Evolutionary conservation across 2,888 invertebrate genomes (phyloP), one percentile per base, ranked within the genome.

Genomic region (Therioaphis trifolii): DNA sequence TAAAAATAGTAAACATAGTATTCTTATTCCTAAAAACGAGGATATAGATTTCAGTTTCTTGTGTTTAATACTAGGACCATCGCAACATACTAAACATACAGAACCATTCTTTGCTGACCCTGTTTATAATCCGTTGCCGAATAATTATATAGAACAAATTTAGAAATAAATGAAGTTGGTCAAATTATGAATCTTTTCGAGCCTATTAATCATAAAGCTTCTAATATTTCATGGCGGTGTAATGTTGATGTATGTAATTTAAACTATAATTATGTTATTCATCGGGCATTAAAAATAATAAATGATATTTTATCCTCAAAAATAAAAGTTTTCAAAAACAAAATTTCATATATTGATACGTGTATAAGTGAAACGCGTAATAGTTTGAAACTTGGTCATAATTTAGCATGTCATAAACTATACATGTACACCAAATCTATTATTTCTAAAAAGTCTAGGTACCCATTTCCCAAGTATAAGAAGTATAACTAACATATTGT

Each of bases 391-490:
- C 46, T 18, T 11, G 49, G 71, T 49, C 71, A 71, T 71, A 71
- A 71, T 71, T 71, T 71, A 71, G 49, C 71, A 71, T 49, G 71
- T 71, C 46, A 71, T 71, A 43, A 49, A 71, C 71, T 71, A 71
- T 71, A 49, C 71, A 27, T 71, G 71, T 71, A 71, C 69, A 49
- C 49, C 27, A 71, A 71, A 46, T 49, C 15, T 49, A 9, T 49
- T 49, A 27, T 71, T 71, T 71, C 49, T 71, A 27, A 71, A 49
- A 24, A 27, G 35, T 71, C 15, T 68, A 43, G 40, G 21, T 14
- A 68, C 68, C 21, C 24, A 49, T 46, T 71, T 71, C 18, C 46
- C 68, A n/a, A 58, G 58, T 58, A 24, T 58, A 58, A 58, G 58
- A 24, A 58, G 24, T 58, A 58, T 58, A 58, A 24, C 58, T 58